These are phyloP conservation scores for Philereme vetulata DNA, from an alignment of 2,888 invertebrate species.

Conservation along the genomic window DNA sequence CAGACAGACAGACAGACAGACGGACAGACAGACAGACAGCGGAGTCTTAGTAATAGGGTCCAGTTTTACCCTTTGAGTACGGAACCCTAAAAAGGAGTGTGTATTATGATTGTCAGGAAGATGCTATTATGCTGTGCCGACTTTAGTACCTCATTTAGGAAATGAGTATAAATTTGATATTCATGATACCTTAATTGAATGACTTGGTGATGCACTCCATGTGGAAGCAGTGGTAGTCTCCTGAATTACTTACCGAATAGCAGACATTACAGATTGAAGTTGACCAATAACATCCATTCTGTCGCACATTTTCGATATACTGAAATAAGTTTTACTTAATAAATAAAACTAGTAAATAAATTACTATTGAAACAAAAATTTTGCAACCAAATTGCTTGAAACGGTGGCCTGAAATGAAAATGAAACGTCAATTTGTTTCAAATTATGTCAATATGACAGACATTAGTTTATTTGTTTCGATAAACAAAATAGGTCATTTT, in stretches of 20 bases:
- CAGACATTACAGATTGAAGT: constrained; percentile 67
- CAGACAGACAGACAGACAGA: no score
- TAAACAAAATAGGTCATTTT: background rate
- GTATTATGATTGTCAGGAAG: no score
- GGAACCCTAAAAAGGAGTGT: no score
- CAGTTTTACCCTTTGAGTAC: no score
- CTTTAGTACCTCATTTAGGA: no score
- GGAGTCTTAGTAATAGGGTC: no score
- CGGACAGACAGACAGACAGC: no score
- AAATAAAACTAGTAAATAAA: background rate
- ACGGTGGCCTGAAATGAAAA: constrained; percentile 4
- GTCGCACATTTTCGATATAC: constrained; percentile 66
- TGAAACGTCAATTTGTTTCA: constrained; percentile 12
- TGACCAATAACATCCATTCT: constrained; percentile 66
- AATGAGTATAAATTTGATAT: no score
- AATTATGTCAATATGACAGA: constrained; percentile 1
- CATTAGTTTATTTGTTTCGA: background rate
- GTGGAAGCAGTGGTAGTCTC: background rate
- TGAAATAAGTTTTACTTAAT: constrained; percentile 20
- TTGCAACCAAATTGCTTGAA: constrained; percentile 13
- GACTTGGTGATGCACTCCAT: no score
- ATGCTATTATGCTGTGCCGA: no score
- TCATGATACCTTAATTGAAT: no score
- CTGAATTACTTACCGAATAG: constrained; percentile 60
- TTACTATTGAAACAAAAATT: constrained; percentile 18